Evolutionary conservation across 2,113 vertebrate species (phyloP), one percentile per base, ranked within the genome.

Genomic region (Sylvia atricapilla): DNA sequence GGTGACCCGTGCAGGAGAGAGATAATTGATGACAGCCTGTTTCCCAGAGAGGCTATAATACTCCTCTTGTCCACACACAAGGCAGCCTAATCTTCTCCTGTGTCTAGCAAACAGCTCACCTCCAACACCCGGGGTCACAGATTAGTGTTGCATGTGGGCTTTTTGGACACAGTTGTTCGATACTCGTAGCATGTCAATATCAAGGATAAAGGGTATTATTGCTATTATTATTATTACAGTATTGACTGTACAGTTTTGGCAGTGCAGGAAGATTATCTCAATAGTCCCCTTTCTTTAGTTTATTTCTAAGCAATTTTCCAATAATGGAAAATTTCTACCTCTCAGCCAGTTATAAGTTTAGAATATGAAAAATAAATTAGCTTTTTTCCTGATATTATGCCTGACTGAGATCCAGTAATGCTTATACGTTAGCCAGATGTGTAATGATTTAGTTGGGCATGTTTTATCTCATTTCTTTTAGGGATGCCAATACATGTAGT

Each of bases 1-100:
- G 0, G 11, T 84, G 88, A 93, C 77, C 86, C 0, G 0, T 31
- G 53, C 43, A 74, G 31, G 24, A 60, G 72, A 91, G 68, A 90
- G 58, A 76, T 87, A 86, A 95, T 75, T 92, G 92, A 74, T 78
- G 88, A 77, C 79, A 92, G 68, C 68, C 79, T 77, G 79, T 52
- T 75, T 56, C 33, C 68, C 23, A 27, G 55, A 81, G 52, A 52
- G 44, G 35, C 56, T 84, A 63, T 60, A 84, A 67, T 39, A 10
- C 20, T 67, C 73, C 60, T 63, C 52, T 49, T 78, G 76, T 67
- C 64, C 68, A 62, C 82, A 86, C 60, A 83, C 72, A 74, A 70
- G 75, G 82, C 64, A 90, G 66, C 31, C 80, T 77, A 20, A 92
- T 96, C 93, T 94, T 74, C 83, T 77, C 59, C 68, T 69, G 49